Percentiles rank a stretch among this genome's conserved stretches.
These are phyloP conservation scores for Myripristis murdjan DNA, from an alignment of 2,797 vertebrate species.

Conservation along the genomic window DNA sequence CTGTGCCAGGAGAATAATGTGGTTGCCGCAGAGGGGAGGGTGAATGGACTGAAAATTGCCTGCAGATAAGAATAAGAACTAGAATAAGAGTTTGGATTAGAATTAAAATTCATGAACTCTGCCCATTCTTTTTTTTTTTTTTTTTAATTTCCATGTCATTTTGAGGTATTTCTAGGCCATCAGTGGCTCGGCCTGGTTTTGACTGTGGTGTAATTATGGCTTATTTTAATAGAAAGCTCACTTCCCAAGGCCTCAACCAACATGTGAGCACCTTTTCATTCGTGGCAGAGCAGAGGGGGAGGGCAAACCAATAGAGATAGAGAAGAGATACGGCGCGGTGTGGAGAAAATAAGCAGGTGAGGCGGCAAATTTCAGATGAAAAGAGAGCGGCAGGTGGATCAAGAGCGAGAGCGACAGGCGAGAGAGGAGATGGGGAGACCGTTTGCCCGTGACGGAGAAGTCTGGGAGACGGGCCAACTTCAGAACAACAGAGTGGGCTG, in stretches of 20 bases:
- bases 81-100: conserved; percentile 73
- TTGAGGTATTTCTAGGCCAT: conserved; percentile 65
- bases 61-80: conserved; percentile 73
- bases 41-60: conserved; percentile 70
- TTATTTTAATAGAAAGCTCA: conserved; percentile 64
- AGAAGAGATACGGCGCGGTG: conserved; percentile 15
- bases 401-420: conserved; percentile 27
- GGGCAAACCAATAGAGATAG: conserved; percentile 28
- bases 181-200: conserved; percentile 58
- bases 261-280: conserved; percentile 38
- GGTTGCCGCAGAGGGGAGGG: conserved; percentile 32
- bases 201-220: conserved; percentile 58
- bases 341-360: conserved; percentile 32
- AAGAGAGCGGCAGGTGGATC: conserved; percentile 41
- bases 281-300: conserved; percentile 29
- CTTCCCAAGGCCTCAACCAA: conserved; percentile 34
- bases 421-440: conserved; percentile 23
- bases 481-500: conserved; percentile 50
- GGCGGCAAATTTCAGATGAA: conserved; percentile 23
- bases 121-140: conserved; percentile 50
- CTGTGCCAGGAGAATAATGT: conserved; percentile 50
- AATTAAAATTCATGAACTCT: conserved; percentile 79
- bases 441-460: conserved; percentile 49
- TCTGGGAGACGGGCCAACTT: conserved; percentile 69
- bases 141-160: conserved; percentile 63